phyloP scores from a whole-genome alignment of 1,140 invertebrate genomes.

The Leptonema lineaticorne region DNA sequence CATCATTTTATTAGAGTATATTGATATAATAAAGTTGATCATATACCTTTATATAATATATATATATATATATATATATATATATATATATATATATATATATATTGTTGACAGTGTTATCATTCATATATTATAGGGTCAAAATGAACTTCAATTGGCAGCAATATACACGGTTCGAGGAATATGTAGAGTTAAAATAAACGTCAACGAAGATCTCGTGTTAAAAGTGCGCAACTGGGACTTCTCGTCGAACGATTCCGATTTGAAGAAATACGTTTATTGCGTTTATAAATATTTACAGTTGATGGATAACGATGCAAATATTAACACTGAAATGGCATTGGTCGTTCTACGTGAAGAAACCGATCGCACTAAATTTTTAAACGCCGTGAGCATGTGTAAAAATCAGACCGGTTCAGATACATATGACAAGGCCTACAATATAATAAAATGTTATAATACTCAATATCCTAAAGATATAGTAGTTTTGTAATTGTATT shows the following conservation, averaged over 20 bases:
- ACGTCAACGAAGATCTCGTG: not conserved
- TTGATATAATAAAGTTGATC: not conserved
- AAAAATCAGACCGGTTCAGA: not conserved
- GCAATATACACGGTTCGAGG: not conserved
- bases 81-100: not conserved
- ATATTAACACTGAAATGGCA: not conserved
- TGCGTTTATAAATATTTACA: not conserved
- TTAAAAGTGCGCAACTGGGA: not conserved
- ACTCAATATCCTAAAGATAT: constrained; percentile 11
- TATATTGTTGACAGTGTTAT: no score
- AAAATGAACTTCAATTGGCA: not conserved
- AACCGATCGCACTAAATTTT: constrained; percentile 3
- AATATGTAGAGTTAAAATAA: not conserved
- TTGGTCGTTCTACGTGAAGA: not conserved
- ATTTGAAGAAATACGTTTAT: constrained; percentile 5
- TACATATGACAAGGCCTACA: not conserved
- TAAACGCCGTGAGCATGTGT: not conserved
- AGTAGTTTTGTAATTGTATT: not conserved
- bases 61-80: not conserved
- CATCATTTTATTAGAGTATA: not conserved
- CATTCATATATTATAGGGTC: not conserved
- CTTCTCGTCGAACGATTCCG: not conserved
- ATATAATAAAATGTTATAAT: constrained; percentile 10
- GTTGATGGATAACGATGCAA: not conserved
- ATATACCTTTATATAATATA: not conserved